These are phyloP conservation scores for Danio kyathit DNA, from an alignment of 2,797 vertebrate genomes.

Conservation along the genomic window DNA sequence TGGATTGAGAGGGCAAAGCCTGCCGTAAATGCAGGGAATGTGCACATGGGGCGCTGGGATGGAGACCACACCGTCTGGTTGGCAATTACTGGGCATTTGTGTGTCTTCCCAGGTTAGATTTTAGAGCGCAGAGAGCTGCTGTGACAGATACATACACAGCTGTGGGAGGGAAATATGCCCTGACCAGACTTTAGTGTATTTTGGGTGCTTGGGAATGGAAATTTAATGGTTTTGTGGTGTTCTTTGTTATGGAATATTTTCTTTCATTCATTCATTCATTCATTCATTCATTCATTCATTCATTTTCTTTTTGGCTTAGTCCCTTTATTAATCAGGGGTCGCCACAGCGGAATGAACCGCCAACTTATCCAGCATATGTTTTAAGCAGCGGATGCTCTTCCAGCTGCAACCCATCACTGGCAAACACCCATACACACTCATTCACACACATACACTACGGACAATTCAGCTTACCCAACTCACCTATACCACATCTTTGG, in stretches of 20 bases:
- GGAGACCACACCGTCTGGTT: slow-evolving; percentile 51
- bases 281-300: no score
- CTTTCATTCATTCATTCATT: no score
- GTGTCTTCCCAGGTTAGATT: slow-evolving; percentile 58
- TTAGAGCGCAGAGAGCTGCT: slow-evolving; percentile 37
- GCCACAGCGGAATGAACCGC: no score
- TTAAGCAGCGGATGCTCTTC: no score
- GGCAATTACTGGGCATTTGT: slow-evolving; percentile 58
- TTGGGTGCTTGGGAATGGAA: slow-evolving; percentile 25
- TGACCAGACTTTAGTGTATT: slow-evolving; percentile 28
- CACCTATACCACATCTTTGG: no score
- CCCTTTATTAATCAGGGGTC: no score
- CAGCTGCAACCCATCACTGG: no score
- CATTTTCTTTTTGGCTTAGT: no score
- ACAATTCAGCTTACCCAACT: no score
- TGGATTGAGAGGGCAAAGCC: slow-evolving; percentile 20
- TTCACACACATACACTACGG: no score
- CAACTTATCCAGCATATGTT: no score
- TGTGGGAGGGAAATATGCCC: slow-evolving; percentile 26
- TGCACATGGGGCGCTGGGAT: slow-evolving; percentile 37
- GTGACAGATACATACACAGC: slow-evolving; percentile 53
- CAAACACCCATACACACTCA: no score
- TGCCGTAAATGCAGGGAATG: slow-evolving; percentile 50
- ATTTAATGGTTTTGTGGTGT: slow-evolving; percentile 10
- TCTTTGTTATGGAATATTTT: not conserved